Evolutionary conservation across 2,888 invertebrate genomes (phyloP), one percentile per base, ranked within the genome.

Genomic region (Phengaris alcon): DNA sequence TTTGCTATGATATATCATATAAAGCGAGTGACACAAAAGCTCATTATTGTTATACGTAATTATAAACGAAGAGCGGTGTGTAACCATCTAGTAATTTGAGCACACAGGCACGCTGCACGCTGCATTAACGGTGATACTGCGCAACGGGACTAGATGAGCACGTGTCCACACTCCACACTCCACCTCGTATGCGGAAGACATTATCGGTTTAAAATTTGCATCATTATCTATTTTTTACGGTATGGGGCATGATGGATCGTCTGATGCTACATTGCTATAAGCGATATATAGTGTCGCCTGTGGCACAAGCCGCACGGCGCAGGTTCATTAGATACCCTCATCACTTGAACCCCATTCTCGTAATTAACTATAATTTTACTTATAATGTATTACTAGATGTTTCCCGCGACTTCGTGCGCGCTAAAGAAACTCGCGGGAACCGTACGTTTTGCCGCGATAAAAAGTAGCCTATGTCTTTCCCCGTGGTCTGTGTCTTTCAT

Each of bases 221-320:
- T 64, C 64, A 64, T 64, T 64, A 64, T 12, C 64, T 6, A 64
- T 64, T 64, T 64, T 44, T 64, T 64, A 64, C 12, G 59, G 59
- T 13, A 64, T 10, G 1, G 9, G 0, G 5, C 10, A 64, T 22
- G 59, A 22, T 64, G 59, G 57, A 35, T 35, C 35, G 35, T 35
- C 35, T 35, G 35, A 35, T 4, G 35, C 35, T 35, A 35, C 35
- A 35, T 35, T 35, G 35, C 35, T 2, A 35, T 35, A 35, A 3
- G 35, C 35, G 35, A 3, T 2, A 35, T 35, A 35, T 4, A 35
- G 35, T 2, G 35, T 35, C 35, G 35, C 35, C 35, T 35, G 4
- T 35, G 35, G 35, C 35, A 35, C 35, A 35, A 35, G 35, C 22
- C 22, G 22, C 35, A 4, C 35, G 0, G 35, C 35, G 35, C 35